Base-by-base conservation (phyloP, 2,113 vertebrate genomes). In the Desmodus rotundus region DNA sequence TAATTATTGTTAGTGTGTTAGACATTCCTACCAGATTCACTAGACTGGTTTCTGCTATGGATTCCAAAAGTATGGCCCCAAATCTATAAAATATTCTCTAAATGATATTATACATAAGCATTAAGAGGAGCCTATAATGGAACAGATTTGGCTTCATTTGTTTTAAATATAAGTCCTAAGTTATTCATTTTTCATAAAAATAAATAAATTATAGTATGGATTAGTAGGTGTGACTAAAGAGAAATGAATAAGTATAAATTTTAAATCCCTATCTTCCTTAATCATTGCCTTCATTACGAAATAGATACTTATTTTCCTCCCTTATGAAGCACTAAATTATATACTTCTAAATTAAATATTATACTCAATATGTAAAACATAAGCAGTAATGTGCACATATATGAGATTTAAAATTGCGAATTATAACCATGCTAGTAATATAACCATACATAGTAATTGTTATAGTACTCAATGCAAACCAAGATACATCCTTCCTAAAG, bases 101-200 rank as follows among this genome's bases (percentile, higher is more conserved):
- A 93, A n/a, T 4, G 13, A 10, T 58, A 56, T 17, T 77, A 36
- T 2, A 41, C 4, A 52, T 26, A 52, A 14, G 1, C 22, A 88
- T 56, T 81, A 89, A 94, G 28, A 84, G 26, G 24, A 81, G 0
- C 6, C 31, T 70, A 36, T 85, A 54, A 43, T 33, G 77, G 19
- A 36, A 58, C 17, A 41, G 14, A 81, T 43, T 63, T 85, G 17
- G 47, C 7, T 70, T 77, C 54, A 38, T 33, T 70, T 82, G 67
- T 65, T 91, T 91, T 36, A 50, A 92, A 78, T 54, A 31, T 28
- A 61, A 83, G 14, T 56, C 38, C 72, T 84, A 90, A 80, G 36
- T 65, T n/a, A 77, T 68, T 87, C 17, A 36, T 54, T 84, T 93
- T 43, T 86, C 92, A 56, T 47, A 83, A 65, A 96, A 95, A 14